Evolutionary conservation across 1,140 invertebrate genomes (phyloP).

Genomic region (Apis mellifera): DNA sequence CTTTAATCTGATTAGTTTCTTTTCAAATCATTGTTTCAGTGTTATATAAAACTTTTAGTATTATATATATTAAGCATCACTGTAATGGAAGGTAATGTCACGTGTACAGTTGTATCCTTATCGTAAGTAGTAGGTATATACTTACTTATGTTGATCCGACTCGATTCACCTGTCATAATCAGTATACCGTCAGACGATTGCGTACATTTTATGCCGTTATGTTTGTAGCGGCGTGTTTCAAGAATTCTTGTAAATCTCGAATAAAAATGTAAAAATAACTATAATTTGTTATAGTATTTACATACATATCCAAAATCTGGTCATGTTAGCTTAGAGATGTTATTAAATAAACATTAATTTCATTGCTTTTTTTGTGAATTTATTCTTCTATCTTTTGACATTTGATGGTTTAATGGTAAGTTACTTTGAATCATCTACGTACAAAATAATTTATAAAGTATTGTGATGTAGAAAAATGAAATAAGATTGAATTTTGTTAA

Average conservation of each 20-base stretch:
- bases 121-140: too few species aligned
- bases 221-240: not conserved
- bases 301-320: not conserved
- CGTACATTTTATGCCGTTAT: not conserved
- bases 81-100: not conserved
- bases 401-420: constrained; percentile 36
- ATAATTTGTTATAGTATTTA: not conserved
- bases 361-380: not conserved
- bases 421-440: not conserved
- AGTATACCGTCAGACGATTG: constrained; percentile 8
- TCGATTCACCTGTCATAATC: not conserved
- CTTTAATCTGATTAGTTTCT: not conserved
- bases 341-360: not conserved
- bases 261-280: constrained; percentile 6
- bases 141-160: not conserved
- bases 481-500: not conserved
- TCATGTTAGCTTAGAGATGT: constrained; percentile 1
- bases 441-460: not conserved
- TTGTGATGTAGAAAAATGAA: not conserved
- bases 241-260: not conserved
- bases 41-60: not conserved
- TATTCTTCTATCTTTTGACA: not conserved
- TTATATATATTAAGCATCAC: not conserved
- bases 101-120: constrained; percentile 10
- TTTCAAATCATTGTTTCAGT: not conserved